These are phyloP conservation scores for Oscheius sp. DNA, from an alignment of 2,888 invertebrate genomes.

Conservation along the genomic window DNA sequence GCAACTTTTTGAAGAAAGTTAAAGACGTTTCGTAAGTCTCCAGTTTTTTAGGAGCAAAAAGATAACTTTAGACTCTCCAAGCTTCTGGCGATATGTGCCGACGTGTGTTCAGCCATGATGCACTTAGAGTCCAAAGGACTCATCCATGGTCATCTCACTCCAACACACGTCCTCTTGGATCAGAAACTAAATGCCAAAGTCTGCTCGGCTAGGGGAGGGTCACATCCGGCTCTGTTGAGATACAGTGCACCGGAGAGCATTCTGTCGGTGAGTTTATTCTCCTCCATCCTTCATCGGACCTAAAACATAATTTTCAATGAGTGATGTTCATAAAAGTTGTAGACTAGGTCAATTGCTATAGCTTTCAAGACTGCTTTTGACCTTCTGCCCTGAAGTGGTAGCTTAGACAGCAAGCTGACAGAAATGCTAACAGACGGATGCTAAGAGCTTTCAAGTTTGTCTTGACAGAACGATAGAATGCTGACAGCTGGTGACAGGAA, in stretches of 20 bases:
- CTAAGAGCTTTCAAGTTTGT: no score
- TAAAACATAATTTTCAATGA: not conserved
- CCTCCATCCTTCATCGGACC: not conserved
- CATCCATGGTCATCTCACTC: constrained; percentile 67
- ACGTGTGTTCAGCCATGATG: constrained; percentile 57
- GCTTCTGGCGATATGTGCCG: constrained; percentile 51
- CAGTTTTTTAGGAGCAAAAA: not conserved
- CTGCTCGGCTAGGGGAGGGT: constrained; percentile 60
- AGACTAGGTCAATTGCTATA: no score
- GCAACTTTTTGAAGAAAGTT: constrained; percentile 45
- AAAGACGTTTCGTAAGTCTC: constrained; percentile 20
- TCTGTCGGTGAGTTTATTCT: constrained; percentile 49
- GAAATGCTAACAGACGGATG: no score
- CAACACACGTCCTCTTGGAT: constrained; percentile 58
- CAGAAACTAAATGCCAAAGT: constrained; percentile 50
- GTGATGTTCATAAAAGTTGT: no score
- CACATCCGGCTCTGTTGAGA: constrained; percentile 67
- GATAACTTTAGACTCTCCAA: constrained; percentile 17
- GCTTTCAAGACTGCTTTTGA: no score
- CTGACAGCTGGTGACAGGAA: no score
- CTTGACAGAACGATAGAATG: no score
- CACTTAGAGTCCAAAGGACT: constrained; percentile 60
- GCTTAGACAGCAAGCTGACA: no score
- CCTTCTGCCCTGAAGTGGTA: no score
- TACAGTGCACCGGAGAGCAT: constrained; percentile 69